A percentile compares a stretch with the other conserved stretches of the same genome.
Conservation (phyloP, 1,140 invertebrate genomes). For the Asbolus verrucosus region DNA sequence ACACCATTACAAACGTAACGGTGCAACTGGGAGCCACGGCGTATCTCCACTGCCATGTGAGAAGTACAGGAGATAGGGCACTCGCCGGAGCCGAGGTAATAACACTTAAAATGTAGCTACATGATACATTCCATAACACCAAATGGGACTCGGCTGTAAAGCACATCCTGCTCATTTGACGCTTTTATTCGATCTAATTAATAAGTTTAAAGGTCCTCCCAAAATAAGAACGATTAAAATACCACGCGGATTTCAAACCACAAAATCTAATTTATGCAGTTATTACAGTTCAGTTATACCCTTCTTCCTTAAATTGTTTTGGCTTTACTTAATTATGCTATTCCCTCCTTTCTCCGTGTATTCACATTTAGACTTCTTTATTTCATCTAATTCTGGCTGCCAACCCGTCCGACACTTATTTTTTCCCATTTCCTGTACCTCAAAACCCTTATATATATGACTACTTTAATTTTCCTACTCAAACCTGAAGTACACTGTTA, state of each 20-base stretch:
- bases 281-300: too few relatives aligned
- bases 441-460: too few relatives aligned
- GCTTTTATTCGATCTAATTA: slow-evolving; percentile 2
- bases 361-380: too few relatives aligned
- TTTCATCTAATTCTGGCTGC: too few relatives aligned
- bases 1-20: slow-evolving; percentile 78
- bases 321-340: too few relatives aligned
- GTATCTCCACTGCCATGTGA: slow-evolving; percentile 78
- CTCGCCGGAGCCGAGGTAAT: slow-evolving; percentile 62
- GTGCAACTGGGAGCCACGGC: slow-evolving; percentile 79
- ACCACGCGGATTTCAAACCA: slow-evolving; percentile 13
- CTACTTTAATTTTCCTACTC: too few relatives aligned
- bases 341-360: too few relatives aligned
- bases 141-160: slow-evolving; percentile 24
- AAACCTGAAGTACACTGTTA: too few relatives aligned
- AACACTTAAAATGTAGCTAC: slow-evolving; percentile 27
- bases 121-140: slow-evolving; percentile 10
- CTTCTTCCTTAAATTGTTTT: too few relatives aligned
- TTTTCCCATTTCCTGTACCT: too few relatives aligned
- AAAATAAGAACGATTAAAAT: slow-evolving; percentile 12
- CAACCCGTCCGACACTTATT: too few relatives aligned
- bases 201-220: not conserved
- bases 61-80: slow-evolving; percentile 70
- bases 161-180: slow-evolving; percentile 6
- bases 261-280: slow-evolving; percentile 35